A percentile compares a stretch with the other conserved stretches of the same genome.
These are phyloP conservation scores for Amblyteles armatorius DNA, from an alignment of 2,888 invertebrate species.

Conservation along the genomic window DNA sequence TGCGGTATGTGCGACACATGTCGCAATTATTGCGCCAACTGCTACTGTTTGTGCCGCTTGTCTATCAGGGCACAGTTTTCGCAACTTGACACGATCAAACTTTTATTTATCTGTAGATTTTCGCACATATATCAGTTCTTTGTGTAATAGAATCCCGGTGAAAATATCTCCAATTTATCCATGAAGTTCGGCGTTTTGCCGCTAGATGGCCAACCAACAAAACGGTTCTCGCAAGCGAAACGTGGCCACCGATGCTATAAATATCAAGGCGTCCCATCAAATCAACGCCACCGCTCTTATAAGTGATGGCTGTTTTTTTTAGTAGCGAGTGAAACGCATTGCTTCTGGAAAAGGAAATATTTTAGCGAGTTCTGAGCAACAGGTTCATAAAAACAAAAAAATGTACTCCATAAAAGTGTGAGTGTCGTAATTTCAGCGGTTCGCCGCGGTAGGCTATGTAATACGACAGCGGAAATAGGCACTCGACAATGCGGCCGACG, in stretches of 20 bases:
- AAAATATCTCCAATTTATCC: not conserved
- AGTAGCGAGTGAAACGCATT: no score
- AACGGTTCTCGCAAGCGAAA: not conserved
- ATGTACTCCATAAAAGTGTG: constrained; percentile 5
- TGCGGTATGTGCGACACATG: no score
- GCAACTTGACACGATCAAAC: not conserved
- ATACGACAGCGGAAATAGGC: constrained; percentile 53
- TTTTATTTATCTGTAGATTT: constrained; percentile 11
- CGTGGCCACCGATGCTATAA: no score
- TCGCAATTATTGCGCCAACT: no score
- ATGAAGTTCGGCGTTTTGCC: not conserved
- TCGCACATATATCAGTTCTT: constrained; percentile 28
- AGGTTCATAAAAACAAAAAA: constrained; percentile 1
- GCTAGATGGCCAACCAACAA: not conserved
- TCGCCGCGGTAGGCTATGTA: constrained; percentile 41
- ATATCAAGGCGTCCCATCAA: not conserved
- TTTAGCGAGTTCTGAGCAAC: not conserved
- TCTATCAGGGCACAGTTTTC: not conserved
- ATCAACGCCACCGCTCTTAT: not conserved
- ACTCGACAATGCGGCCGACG: constrained; percentile 55
- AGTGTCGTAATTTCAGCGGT: constrained; percentile 33
- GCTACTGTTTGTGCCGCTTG: no score
- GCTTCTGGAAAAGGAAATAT: not conserved
- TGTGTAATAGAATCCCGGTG: constrained; percentile 18
- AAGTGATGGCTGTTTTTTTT: not conserved